phyloP scores from a whole-genome alignment of 2,888 invertebrate species.

The Tipula lateralis region DNA sequence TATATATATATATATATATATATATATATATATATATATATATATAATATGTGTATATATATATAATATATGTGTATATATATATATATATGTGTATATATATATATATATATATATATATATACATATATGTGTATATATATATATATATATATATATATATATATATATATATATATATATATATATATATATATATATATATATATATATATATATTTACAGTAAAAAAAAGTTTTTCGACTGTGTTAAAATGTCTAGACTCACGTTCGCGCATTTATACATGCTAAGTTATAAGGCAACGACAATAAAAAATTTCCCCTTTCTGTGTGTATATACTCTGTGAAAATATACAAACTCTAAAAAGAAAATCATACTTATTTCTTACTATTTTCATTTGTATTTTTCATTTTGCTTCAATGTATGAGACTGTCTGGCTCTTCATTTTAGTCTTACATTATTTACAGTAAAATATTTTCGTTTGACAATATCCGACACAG shows the following conservation, averaged over 20 bases:
- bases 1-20: not conserved
- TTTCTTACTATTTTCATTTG: not conserved
- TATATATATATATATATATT: no score
- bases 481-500: conserved; percentile 28
- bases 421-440: conserved; percentile 28
- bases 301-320: not conserved
- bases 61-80: no score
- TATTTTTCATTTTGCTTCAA: not conserved
- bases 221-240: not conserved
- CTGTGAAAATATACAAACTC: conserved; percentile 6
- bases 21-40: not conserved
- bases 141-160: not conserved
- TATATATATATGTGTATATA: not conserved
- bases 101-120: not conserved
- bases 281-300: not conserved
- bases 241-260: conserved; percentile 28
- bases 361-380: not conserved
- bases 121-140: not conserved
- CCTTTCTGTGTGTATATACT: conserved; percentile 26
- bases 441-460: conserved; percentile 20
- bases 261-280: conserved; percentile 28
- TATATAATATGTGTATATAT: no score
- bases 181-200: not conserved
- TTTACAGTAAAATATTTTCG: conserved; percentile 26
- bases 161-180: no score